Conservation (phyloP, 2,888 invertebrate species). For the Lasius platythorax region DNA sequence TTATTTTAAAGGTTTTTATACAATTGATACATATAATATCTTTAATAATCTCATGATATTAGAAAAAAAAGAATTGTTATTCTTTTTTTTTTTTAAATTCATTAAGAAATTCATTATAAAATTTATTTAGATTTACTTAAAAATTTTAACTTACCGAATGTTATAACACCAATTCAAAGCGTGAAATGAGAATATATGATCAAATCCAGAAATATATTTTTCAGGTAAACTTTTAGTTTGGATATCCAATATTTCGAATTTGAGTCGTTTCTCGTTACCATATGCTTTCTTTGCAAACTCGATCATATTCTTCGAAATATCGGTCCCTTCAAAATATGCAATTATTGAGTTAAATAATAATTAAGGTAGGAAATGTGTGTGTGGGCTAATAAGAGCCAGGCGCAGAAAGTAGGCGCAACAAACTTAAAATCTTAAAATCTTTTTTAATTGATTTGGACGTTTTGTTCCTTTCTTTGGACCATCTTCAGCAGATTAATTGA, state of each 20-base stretch:
- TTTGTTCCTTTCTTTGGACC: no score
- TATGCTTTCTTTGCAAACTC: not conserved
- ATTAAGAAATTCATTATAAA: no score
- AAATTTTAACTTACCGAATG: not conserved
- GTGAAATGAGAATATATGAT: not conserved
- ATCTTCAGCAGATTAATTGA: no score
- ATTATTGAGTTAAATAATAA: not conserved
- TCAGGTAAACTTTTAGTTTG: slow-evolving; percentile 86
- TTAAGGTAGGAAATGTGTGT: no score
- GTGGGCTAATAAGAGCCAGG: no score
- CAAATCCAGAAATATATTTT: slow-evolving; percentile 80
- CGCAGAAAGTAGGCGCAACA: no score
- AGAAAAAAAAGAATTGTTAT: no score
- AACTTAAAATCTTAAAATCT: no score
- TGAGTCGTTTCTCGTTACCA: slow-evolving; percentile 85
- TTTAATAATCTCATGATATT: no score
- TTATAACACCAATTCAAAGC: slow-evolving; percentile 19
- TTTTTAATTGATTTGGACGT: no score
- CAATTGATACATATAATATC: not conserved
- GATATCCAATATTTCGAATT: slow-evolving; percentile 88
- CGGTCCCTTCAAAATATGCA: not conserved
- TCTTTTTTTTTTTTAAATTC: no score
- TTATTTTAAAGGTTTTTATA: not conserved
- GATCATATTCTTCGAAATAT: slow-evolving; percentile 16
- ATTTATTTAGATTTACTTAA: not conserved